Conservation (phyloP, 1,140 invertebrate species). For the Macrostomum lignano region DNA sequence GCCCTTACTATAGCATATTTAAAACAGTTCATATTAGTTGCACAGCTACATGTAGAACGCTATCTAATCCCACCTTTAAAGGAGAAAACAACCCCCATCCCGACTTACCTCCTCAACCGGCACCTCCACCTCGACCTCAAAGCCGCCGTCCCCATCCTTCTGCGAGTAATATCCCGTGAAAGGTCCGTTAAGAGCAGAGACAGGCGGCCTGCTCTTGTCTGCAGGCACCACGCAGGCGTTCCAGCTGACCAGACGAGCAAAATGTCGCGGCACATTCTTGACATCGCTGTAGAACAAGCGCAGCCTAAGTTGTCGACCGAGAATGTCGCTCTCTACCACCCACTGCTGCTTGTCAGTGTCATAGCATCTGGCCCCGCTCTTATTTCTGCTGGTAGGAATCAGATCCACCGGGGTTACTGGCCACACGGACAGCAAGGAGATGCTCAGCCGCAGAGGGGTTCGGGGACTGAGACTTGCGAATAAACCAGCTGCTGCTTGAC, state of each 20-base stretch:
- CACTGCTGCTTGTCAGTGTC: constrained; percentile 56
- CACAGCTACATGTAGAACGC: too few relatives aligned
- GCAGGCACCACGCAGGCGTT: constrained; percentile 27
- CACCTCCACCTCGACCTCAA: constrained; percentile 27
- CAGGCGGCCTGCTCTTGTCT: constrained; percentile 11
- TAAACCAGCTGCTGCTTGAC: too few relatives aligned
- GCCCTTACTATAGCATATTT: too few relatives aligned
- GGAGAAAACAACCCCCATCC: neutral
- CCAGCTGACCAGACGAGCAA: constrained; percentile 46
- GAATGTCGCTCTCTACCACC: constrained; percentile 47
- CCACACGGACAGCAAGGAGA: too few relatives aligned
- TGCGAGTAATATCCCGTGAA: constrained; percentile 56
- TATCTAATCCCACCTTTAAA: too few relatives aligned
- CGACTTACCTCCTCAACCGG: neutral
- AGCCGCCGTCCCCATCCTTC: constrained; percentile 47
- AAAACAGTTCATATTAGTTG: too few relatives aligned
- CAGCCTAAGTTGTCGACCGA: constrained; percentile 38
- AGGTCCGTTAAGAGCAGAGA: constrained; percentile 40
- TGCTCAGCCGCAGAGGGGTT: too few relatives aligned
- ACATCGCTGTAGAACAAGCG: constrained; percentile 54
- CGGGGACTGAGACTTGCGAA: too few relatives aligned
- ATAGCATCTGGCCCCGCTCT: constrained; percentile 38
- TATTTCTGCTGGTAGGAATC: constrained; percentile 12
- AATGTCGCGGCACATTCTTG: constrained; percentile 51
- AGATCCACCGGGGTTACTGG: constrained; percentile 41